These are phyloP conservation scores for Serrognathus titanus DNA, from an alignment of 2,888 invertebrate species.

Conservation along the genomic window DNA sequence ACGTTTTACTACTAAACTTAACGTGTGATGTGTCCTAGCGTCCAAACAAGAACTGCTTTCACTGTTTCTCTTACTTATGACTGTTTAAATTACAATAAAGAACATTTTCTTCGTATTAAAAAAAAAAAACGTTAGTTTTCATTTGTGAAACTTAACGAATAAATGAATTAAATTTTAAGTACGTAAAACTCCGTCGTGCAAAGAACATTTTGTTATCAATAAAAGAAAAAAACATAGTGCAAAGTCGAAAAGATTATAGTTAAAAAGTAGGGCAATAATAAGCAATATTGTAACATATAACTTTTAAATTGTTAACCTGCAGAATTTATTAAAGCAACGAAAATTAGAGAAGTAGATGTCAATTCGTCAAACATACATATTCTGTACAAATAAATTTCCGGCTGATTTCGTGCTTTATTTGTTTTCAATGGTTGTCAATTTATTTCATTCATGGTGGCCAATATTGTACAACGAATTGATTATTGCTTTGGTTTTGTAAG, in stretches of 20 bases:
- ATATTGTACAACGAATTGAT: slow-evolving; percentile 4
- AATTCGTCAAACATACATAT: slow-evolving; percentile 26
- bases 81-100: too few species aligned
- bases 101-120: too few species aligned
- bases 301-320: slow-evolving; percentile 39
- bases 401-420: slow-evolving; percentile 1
- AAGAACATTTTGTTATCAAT: neutral
- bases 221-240: slow-evolving; percentile 4
- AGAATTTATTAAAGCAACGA: slow-evolving; percentile 42
- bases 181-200: neutral
- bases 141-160: too few species aligned
- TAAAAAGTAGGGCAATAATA: slow-evolving; percentile 40
- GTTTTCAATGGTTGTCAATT: too few species aligned
- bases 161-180: too few species aligned
- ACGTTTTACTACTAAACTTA: too few species aligned
- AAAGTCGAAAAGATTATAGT: slow-evolving; percentile 11
- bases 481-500: neutral
- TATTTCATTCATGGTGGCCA: slow-evolving; percentile 15
- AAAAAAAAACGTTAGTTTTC: too few species aligned
- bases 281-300: slow-evolving; percentile 44
- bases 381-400: neutral
- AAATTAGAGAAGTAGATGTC: slow-evolving; percentile 39
- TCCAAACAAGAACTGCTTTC: too few species aligned
- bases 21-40: too few species aligned
- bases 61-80: too few species aligned